Base-by-base conservation (phyloP, 92 coral and sea anemone genomes). In the Desmophyllum pertusum region DNA sequence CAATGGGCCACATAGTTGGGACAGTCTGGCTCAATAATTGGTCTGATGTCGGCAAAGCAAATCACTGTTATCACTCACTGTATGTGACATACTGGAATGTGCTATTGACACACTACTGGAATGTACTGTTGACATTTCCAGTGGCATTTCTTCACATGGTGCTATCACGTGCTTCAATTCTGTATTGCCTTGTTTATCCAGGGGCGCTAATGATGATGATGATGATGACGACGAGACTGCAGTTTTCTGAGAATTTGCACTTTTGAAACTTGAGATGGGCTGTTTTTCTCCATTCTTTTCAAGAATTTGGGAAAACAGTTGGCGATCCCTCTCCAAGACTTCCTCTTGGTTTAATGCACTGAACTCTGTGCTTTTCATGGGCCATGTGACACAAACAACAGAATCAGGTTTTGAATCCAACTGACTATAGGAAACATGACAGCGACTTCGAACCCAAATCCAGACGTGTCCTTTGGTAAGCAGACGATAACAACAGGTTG, bases 361-460 rank as follows among this genome's bases (percentile, higher is more conserved):
- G 31, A 91, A 87, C 68, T 91, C 94, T 21, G 78, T 70, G 13
- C 74, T 62, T 79, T 76, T 74, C 31, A 84, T 84, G 3, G 91
- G 77, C 78, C 80, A 77, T 48, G 92, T 70, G 13, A 78, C 88
- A 9, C 86, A 79, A 17, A 73, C 68, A 6, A 88, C 83, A 38
- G 86, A 83, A 39, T 91, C 94, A 15, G 94, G 94, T 48, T 87
- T 87, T 21, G 94, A 91, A 68, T 91, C 84, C 91, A 91, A 80
- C 67, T 88, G 94, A 73, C 88, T 91, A 38, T 91, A 91, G 17
- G 91, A 91, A 29, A 91, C 77, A 37, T 88, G 81, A 68, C 89
- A 91, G 31, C 76, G 67, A 63, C 94, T 91, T 17, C 84, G 84
- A 10, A 91, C 64, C 94, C 94, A 91, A 29, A 91, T 73, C 91